A percentile compares a stretch with the other conserved stretches of the same genome.
These are phyloP conservation scores for Corvus hawaiiensis DNA, from an alignment of 2,113 vertebrate genomes.

Conservation along the genomic window DNA sequence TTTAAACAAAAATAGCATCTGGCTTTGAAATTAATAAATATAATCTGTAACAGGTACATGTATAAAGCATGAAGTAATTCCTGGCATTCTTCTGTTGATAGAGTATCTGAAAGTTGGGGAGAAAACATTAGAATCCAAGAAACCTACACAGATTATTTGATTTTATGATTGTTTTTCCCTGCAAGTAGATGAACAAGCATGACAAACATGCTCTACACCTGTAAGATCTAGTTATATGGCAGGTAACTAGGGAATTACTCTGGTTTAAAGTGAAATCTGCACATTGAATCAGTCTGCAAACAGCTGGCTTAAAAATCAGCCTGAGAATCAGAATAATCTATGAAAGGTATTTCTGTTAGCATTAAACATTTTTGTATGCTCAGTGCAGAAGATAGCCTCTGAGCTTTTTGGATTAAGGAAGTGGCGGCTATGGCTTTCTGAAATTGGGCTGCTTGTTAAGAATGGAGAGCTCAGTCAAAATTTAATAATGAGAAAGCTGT, in stretches of 20 bases:
- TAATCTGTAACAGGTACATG: constrained; percentile 74
- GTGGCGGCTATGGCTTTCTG: constrained; percentile 28
- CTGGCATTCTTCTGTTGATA: constrained; percentile 71
- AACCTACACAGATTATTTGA: constrained; percentile 62
- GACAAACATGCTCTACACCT: constrained; percentile 73
- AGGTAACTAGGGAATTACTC: constrained; percentile 72
- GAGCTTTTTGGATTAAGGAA: constrained; percentile 35
- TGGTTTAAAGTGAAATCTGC: constrained; percentile 67
- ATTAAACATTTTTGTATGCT: constrained; percentile 67
- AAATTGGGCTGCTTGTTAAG: neutral
- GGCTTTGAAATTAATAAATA: constrained; percentile 71
- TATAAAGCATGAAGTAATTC: constrained; percentile 72
- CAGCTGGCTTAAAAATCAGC: constrained; percentile 77
- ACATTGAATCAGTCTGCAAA: constrained; percentile 70
- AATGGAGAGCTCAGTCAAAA: constrained; percentile 29
- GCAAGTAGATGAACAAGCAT: constrained; percentile 64
- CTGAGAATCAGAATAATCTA: constrained; percentile 63
- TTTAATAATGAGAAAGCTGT: neutral
- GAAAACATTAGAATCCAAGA: constrained; percentile 60
- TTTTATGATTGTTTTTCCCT: constrained; percentile 61
- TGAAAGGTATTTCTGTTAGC: constrained; percentile 67
- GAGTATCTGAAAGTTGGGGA: constrained; percentile 62
- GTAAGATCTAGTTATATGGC: constrained; percentile 67
- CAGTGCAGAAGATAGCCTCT: constrained; percentile 37
- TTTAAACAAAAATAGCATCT: constrained; percentile 64